Evolutionary conservation across 2,797 vertebrate species (phyloP), one percentile per base, ranked within the genome.

Genomic region (Botia kubotai): DNA sequence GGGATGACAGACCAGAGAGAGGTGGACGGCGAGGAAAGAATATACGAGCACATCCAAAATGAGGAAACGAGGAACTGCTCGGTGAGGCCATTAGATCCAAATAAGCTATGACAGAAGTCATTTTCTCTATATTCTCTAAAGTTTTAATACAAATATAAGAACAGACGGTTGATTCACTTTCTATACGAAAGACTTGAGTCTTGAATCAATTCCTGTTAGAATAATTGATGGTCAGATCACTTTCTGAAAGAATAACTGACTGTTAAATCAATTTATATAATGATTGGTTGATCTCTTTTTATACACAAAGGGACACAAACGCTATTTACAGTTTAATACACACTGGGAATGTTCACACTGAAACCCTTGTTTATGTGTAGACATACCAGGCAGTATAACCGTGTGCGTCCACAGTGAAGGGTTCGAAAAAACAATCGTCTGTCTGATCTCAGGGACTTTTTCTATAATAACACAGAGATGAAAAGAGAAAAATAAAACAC

Each of bases 201-300:
- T 10, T 29, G 0, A 43, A 80, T 74, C 52, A 29, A 68, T 68
- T 58, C 63, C 52, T 43, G 17, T 65, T 67, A 16, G 50, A 73
- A 73, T 29, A 66, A 43, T 53, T 65, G 60, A 72, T 46, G 33
- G 70, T 19, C 66, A 50, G 72, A 73, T 73, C 60, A 29, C 46
- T 80, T 73, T 73, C 36, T 50, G 68, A 57, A 50, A 67, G 71
- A 80, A 79, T 72, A 79, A 73, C 62, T 73, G 79, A 48, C 71
- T 57, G 12, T 50, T 48, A 23, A 74, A 80, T 68, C 19, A n/a
- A 68, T 68, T 68, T 26, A 16, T 68, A 11, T 12, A 68, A 58
- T 33, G 19, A 58, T 74, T 67, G n/a, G 52, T 58, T 29, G 23
- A 57, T 58, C 70, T 29, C 60, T 55, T 33, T 73, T 58, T 33